Base-by-base conservation (phyloP, 2,113 vertebrate species). In the Petrocephalus microphthalmus region DNA sequence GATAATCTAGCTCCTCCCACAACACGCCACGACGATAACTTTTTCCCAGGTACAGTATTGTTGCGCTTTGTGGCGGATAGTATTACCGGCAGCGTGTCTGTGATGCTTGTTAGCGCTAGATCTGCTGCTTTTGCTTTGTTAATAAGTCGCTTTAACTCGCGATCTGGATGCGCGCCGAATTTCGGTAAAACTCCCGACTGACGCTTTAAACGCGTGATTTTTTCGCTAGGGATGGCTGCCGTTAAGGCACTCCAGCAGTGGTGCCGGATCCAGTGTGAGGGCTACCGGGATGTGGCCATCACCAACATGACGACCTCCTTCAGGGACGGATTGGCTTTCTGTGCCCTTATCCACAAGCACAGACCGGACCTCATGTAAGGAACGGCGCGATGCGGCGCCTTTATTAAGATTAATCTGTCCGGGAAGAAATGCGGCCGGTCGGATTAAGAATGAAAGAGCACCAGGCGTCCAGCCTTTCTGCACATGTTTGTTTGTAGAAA, bases 281-380 rank as follows among this genome's bases (percentile, higher is more conserved):
- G 97, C 7, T 99, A 99, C 95, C 94, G 93, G 45, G 97, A 97
- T 88, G 98, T 99, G 88, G 92, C 88, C 92, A 96, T 99, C 93
- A 97, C 96, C 91, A 98, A 99, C 95, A 99, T 99, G 98, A 99
- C 98, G 93, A 98, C 97, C 89, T 99, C 98, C 2, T 99, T 99
- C 95, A 95, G 98, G 89, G 97, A 99, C 91, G 98, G 98, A 13
- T 90, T 99, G 93, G 98, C 98, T 64, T 99, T 99, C 95, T 99
- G 98, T 82, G 98, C 98, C 52, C 97, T 99, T 90, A 97, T 99
- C 85, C 98, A 99, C 93, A 96, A 95, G 67, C 96, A 98, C 95
- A 95, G 97, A 90, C 97, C 98, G 0, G 98, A 98, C 22, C 96
- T 99, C 92, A 95, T 99, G 98, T 99, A 90, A 99, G 98, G 97